These are phyloP conservation scores for Phenganax stokvisi DNA, from an alignment of 92 coral and sea anemone genomes.

Conservation along the genomic window DNA sequence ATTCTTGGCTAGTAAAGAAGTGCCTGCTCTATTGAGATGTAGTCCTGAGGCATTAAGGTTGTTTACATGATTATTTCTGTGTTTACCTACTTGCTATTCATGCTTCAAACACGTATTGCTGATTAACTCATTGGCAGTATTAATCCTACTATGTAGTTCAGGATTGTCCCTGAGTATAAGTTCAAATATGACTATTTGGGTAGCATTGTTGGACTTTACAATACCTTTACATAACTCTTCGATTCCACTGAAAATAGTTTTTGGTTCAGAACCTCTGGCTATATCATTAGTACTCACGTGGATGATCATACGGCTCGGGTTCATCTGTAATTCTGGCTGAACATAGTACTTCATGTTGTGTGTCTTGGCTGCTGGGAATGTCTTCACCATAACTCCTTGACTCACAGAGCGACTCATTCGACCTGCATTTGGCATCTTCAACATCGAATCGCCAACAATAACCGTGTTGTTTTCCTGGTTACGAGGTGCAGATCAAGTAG, in stretches of 20 bases:
- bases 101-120: neutral
- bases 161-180: no score
- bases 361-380: neutral
- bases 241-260: neutral
- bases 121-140: no score
- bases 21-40: neutral
- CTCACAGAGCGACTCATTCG: neutral
- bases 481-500: neutral
- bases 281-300: neutral
- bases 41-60: slow-evolving; percentile 9
- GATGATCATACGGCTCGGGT: neutral
- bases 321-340: neutral
- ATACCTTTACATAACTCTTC: neutral
- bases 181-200: no score
- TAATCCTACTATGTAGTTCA: no score
- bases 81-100: neutral
- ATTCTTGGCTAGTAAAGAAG: neutral
- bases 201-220: neutral
- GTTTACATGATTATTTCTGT: neutral
- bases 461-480: neutral
- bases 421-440: neutral
- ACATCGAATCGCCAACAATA: neutral
- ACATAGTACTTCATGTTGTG: neutral
- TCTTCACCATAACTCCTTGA: neutral
- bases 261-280: neutral